Base-by-base conservation (phyloP, 2,113 vertebrate genomes). In the Himantopus leucocephalus region DNA sequence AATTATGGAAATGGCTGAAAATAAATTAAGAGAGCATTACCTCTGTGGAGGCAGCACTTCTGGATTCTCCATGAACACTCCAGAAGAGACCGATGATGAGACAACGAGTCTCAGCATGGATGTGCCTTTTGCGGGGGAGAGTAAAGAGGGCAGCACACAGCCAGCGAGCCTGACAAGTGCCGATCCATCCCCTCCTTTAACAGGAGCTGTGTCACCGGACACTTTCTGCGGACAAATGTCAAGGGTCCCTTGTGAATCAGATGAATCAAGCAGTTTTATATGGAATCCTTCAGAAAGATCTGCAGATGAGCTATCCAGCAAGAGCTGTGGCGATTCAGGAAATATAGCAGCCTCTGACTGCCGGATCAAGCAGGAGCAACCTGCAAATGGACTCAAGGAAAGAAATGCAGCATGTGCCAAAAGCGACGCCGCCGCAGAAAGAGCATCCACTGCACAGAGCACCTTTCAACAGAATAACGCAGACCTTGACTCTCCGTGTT, bases 71-170 rank as follows among this genome's bases (percentile, higher is more conserved):
- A 87, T 96, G 67, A 98, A 98, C 45, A 96, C 97, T 34, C 98
- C 98, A 8, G 98, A 98, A 82, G 98, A 98, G 92, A 98, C 98
- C 0, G 98, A 98, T 13, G 98, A 98, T 1, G 98, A 93, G 91
- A 98, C 82, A 67, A 64, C 43, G 11, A 94, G 94, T 12, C 29
- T 96, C 32, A 97, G 92, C 39, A 0, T 63, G 6, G 77, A 89
- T 1, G 6, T 62, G 47, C 64, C 87, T 24, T 86, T 73, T 27
- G 94, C 50, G 0, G 39, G 5, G 58, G 39, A 37, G 19, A 34
- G 2, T 0, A 13, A 5, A 4, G 88, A 63, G 68, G 8, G 35
- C 8, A 43, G 47, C 3, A 4, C 4, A 0, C 55, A 9, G 17
- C 50, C 63, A 8, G 59, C 3, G 3, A 0, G 2, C 6, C 56